Base-by-base conservation (phyloP, 2,888 invertebrate genomes). In the Orthosia gothica region DNA sequence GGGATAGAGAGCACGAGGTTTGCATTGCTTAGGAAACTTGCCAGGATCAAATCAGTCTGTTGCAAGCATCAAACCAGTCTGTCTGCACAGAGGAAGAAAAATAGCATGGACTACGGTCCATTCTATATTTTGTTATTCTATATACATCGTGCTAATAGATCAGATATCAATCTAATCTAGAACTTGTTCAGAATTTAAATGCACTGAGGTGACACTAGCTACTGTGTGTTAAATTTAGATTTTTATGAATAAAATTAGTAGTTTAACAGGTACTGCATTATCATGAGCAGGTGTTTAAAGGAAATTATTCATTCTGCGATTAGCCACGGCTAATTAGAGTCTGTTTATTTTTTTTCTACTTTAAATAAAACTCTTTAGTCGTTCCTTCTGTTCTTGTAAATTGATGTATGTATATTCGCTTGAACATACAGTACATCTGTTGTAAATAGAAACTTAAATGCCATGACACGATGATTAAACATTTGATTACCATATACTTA, bases 371-470 rank as follows among this genome's bases (percentile, higher is more conserved):
- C 16, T 20, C 26, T 26, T 26, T 61, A 15, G 7, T 32, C n/a
- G 2, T 23, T 7, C 13, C 40, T 55, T 40, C 32, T 47, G 52
- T 66, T 32, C 15, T 52, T 26, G 32, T 64, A 47, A 50, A 68
- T 50, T 52, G 47, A 52, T 68, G 12, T 65, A 81, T 76, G 26
- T 49, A 20, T 76, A 68, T 65, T 65, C 32, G 18, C 55, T 45
- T 49, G 18, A 52, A 57, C 16, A 57, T 47, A 58, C 20, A 40
- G 9, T 40, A 20, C 3, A 18, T 20, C 23, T n/a, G 57, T 58
- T 52, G 77, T 66, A 70, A 79, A 82, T 50, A 58, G 13, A 32
- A 45, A 55, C n/a, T 65, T 62, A 59, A 64, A 82, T 76, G 61
- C 40, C 55, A 52, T 63, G 82, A 58, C 65, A 76, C 55, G 52